These are phyloP conservation scores for Sebastes iracundus DNA, from an alignment of 2,797 vertebrate genomes.

Conservation along the genomic window DNA sequence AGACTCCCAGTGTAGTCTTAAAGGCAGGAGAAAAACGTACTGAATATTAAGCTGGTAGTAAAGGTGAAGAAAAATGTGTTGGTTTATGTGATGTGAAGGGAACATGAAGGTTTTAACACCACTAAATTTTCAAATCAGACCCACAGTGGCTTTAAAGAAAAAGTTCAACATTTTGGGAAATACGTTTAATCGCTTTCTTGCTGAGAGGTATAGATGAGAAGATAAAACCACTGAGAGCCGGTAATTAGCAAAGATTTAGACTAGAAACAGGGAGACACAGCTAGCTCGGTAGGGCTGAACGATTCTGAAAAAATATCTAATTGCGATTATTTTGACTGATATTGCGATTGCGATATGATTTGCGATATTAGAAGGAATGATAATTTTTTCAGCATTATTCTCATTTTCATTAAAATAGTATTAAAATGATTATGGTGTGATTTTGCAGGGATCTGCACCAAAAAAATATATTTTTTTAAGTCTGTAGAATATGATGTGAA, in stretches of 20 bases:
- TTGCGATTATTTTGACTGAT: too few species aligned
- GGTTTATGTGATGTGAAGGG: not conserved
- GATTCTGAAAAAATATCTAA: too few species aligned
- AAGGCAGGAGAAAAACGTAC: constrained; percentile 1
- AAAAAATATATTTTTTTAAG: too few species aligned
- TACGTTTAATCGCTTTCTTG: not conserved
- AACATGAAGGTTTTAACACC: not conserved
- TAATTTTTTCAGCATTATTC: too few species aligned
- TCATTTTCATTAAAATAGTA: too few species aligned
- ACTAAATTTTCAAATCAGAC: not conserved
- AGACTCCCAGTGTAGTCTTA: constrained; percentile 21
- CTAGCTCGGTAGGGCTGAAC: too few species aligned
- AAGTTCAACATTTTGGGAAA: not conserved
- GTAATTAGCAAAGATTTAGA: not conserved
- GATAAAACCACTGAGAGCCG: not conserved
- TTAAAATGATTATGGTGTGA: too few species aligned
- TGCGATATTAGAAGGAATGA: too few species aligned
- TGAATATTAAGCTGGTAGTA: constrained; percentile 23
- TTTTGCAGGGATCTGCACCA: too few species aligned
- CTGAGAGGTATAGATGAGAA: not conserved
- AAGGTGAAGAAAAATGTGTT: constrained; percentile 7
- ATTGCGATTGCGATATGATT: too few species aligned
- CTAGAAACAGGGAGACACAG: not conserved
- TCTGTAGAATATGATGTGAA: too few species aligned
- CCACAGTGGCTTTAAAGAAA: not conserved